Conservation (phyloP, 1,140 invertebrate species). For the Campodea augens region DNA sequence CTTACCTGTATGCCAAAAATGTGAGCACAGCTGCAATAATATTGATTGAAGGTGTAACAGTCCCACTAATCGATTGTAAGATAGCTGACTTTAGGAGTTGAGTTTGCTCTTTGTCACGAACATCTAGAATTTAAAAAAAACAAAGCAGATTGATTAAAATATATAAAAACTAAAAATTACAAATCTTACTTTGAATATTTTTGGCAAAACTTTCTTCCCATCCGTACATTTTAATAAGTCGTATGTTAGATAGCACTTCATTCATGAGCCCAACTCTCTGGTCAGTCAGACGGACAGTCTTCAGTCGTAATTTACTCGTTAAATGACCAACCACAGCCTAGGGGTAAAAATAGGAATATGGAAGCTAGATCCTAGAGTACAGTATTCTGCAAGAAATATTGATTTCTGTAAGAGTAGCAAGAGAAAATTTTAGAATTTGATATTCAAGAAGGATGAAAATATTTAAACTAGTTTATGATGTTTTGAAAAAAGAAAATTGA, state of each 20-base stretch:
- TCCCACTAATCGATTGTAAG: slow-evolving; percentile 16
- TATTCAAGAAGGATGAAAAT: too few relatives aligned
- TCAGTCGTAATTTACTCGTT: slow-evolving; percentile 12
- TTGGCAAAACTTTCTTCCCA: slow-evolving; percentile 30
- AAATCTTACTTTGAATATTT: slow-evolving; percentile 12
- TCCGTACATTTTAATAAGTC: slow-evolving; percentile 32
- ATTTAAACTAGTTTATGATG: too few relatives aligned
- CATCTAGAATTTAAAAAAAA: slow-evolving; percentile 7
- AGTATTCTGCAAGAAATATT: too few relatives aligned
- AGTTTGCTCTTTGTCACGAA: slow-evolving; percentile 12
- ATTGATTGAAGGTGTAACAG: slow-evolving; percentile 17
- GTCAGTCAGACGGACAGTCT: slow-evolving; percentile 15
- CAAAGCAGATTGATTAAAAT: background rate
- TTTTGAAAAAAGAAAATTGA: too few relatives aligned
- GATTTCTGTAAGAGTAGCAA: too few relatives aligned
- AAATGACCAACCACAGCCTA: slow-evolving; percentile 12
- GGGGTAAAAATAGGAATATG: too few relatives aligned
- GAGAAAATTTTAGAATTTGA: too few relatives aligned
- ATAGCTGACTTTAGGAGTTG: slow-evolving; percentile 14
- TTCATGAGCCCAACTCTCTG: slow-evolving; percentile 15
- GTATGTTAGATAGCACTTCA: slow-evolving; percentile 17
- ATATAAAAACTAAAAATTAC: background rate
- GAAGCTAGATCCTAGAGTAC: too few relatives aligned
- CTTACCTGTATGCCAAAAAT: slow-evolving; percentile 16
- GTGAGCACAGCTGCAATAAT: slow-evolving; percentile 16